phyloP scores from a whole-genome alignment of 2,888 invertebrate genomes.

The Trichacis sp. region DNA sequence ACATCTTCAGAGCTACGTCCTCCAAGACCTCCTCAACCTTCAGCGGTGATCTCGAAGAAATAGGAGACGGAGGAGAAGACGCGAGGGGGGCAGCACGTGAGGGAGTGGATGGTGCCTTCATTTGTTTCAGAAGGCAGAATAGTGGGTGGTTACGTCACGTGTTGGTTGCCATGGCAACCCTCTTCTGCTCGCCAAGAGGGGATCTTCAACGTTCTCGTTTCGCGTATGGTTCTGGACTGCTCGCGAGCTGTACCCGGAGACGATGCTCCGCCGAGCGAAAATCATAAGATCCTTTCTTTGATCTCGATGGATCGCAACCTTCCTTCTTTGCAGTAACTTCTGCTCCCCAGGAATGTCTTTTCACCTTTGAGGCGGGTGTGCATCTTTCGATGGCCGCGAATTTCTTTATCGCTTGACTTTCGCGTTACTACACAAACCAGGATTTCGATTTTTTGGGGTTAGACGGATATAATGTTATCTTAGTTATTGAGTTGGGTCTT shows the following conservation, averaged over 20 bases:
- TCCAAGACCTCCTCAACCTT: constrained; percentile 29
- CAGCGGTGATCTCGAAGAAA: constrained; percentile 41
- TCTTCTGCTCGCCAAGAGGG: constrained; percentile 65
- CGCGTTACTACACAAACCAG: too few species aligned
- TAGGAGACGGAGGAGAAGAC: constrained; percentile 42
- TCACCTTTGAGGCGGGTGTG: not conserved
- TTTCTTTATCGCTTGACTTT: too few species aligned
- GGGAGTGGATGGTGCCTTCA: constrained; percentile 65
- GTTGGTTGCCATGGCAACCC: constrained; percentile 68
- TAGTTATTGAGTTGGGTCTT: too few species aligned
- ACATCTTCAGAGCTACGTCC: constrained; percentile 43
- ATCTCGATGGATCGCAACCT: constrained; percentile 44
- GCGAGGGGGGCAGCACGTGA: constrained; percentile 29
- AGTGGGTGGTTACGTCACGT: constrained; percentile 66
- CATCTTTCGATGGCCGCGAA: not conserved
- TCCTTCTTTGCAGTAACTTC: constrained; percentile 29
- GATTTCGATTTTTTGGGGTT: too few species aligned
- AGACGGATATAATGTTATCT: too few species aligned
- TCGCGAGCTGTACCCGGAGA: constrained; percentile 42
- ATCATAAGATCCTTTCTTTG: constrained; percentile 54
- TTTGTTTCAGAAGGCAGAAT: constrained; percentile 67
- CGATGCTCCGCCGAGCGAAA: constrained; percentile 49
- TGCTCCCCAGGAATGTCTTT: constrained; percentile 22
- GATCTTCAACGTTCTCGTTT: constrained; percentile 63
- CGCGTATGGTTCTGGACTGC: constrained; percentile 53